A percentile compares a stretch with the other conserved stretches of the same genome.
Evolutionary conservation across 2,797 vertebrate species (phyloP).

Genomic region (Iguana delicatissima): DNA sequence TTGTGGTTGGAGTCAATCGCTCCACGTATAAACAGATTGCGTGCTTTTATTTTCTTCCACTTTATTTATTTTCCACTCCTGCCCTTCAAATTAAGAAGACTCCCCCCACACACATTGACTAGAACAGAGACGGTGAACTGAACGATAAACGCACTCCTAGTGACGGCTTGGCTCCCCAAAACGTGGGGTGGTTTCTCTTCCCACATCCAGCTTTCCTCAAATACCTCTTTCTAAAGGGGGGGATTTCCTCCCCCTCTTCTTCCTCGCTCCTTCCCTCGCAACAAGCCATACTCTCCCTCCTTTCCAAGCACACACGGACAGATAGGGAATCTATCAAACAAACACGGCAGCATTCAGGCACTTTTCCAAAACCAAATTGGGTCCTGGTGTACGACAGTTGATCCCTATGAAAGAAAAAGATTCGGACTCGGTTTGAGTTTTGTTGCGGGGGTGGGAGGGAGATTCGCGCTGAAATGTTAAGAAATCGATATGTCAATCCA

Average conservation of each 20-base stretch:
- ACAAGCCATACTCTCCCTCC: not conserved
- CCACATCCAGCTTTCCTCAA: too few species aligned
- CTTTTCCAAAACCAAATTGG: slow-evolving; percentile 34
- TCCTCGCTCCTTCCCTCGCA: slow-evolving; percentile 3
- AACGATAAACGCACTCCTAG: too few species aligned
- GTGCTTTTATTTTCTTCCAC: not conserved
- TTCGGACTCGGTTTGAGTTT: slow-evolving; percentile 76
- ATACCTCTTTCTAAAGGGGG: not conserved
- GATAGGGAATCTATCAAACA: slow-evolving; percentile 16
- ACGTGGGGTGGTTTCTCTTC: not conserved
- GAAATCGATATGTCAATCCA: slow-evolving; percentile 95
- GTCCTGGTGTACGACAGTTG: slow-evolving; percentile 56
- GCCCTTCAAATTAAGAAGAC: not conserved
- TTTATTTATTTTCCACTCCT: not conserved
- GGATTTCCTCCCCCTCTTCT: not conserved
- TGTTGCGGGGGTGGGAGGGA: slow-evolving; percentile 49
- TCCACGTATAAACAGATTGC: not conserved
- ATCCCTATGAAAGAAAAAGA: slow-evolving; percentile 59
- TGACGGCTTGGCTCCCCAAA: not conserved
- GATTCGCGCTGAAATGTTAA: slow-evolving; percentile 76
- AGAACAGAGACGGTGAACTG: too few species aligned
- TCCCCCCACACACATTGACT: not conserved
- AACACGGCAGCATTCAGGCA: not conserved
- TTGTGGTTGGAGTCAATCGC: not conserved
- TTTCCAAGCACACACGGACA: slow-evolving; percentile 31